Evolutionary conservation across 2,113 vertebrate species (phyloP), one percentile per base, ranked within the genome.

Genomic region (Melierax canorus): DNA sequence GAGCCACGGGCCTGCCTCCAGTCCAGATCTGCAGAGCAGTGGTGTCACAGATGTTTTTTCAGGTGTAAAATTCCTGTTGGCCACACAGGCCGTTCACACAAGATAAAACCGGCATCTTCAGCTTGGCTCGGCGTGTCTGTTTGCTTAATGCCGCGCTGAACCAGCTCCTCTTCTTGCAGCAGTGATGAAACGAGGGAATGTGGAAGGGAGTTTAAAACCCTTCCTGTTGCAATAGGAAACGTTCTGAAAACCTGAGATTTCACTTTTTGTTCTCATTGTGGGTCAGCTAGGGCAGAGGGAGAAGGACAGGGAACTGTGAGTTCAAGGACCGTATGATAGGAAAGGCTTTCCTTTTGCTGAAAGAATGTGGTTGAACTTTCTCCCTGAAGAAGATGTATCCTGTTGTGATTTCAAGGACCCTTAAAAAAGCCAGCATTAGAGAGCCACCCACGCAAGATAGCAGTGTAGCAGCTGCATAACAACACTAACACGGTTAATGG

Each of bases 351-450:
- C 92, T 97, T 95, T 51, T 74, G 41, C 80, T 60, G 88, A 95
- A 97, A 95, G 90, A 98, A 96, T 94, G 96, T 94, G 95, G 95
- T 64, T 98, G 91, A 94, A 94, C 94, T 92, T 96, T 94, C 94
- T 92, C 95, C 93, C 95, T 66, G 75, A 95, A 94, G 89, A 94
- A 96, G 95, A 95, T 91, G 97, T 97, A 93, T 97, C 93, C 91
- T 96, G 96, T 97, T 98, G 94, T 97, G 96, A 97, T 98, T 98
- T 98, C 97, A 97, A 84, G 96, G 94, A 97, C 91, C 92, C 97
- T 92, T 92, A 60, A 80, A 94, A 71, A 97, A 93, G 63, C 62
- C 96, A 93, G 85, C 62, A 14, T 59, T 92, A 90, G 93, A 86
- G 60, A 96, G 83, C 96, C 90, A 95, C 96, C 97, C 80, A 90